Evolutionary conservation across 2,797 vertebrate genomes (phyloP), one percentile per base, ranked within the genome.

Genomic region (Labroides dimidiatus): DNA sequence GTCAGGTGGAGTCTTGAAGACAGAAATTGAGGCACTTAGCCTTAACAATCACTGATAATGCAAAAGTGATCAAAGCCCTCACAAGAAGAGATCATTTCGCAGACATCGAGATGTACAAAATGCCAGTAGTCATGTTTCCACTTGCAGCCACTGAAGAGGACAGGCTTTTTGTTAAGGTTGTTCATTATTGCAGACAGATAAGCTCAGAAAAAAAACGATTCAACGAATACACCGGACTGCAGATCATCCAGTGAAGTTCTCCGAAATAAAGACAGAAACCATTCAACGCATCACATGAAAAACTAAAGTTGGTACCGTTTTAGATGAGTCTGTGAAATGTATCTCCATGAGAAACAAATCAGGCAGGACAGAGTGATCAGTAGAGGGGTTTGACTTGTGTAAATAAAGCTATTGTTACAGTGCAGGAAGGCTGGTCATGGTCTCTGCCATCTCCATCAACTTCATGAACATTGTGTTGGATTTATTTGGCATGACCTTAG

Each of bases 341-440:
- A 37, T 65, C 63, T 37, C 48, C 44, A 68, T 66, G 72, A 70
- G 72, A 83, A 79, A 69, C 39, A 6, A 17, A 69, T 57, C 17
- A 47, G 60, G 48, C 27, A 55, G 72, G 33, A 27, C 48, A 21
- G 57, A 17, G 24, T 27, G 23, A 66, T 24, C 60, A 36, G 27
- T 16, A n/a, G 23, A 61, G 23, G n/a, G 45, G 21, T 44, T 56
- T 41, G 69, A 54, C 43, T 63, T 12, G 75, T 65, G 69, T 84
- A 75, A 84, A 70, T 87, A 74, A 75, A 67, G 50, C 42, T 77
- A 59, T 77, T 78, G 74, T 77, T 87, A 57, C 69, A 68, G 61
- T 14, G 51, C 69, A 66, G 62, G 67, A 78, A 49, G 41, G 43
- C 79, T 37, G 14, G 56, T 73, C 67, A 51, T 43, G 48, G 74